Evolutionary conservation across 2,113 vertebrate species (phyloP).

Genomic region (Neotoma lepida): DNA sequence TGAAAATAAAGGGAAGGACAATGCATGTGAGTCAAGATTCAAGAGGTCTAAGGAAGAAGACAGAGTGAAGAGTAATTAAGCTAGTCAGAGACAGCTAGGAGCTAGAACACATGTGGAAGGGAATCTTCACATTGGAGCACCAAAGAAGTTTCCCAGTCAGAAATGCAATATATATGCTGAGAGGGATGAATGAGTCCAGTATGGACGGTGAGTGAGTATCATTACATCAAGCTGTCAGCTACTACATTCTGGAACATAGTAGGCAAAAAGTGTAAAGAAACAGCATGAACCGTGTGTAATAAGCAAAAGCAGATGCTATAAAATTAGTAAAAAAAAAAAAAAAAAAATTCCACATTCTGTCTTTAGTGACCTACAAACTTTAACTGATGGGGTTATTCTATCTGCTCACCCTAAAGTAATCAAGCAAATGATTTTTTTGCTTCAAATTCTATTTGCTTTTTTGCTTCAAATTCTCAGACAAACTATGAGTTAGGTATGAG

Average conservation of each 20-base stretch:
- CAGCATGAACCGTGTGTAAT: not conserved
- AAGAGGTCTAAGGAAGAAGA: not conserved
- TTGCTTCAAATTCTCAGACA: not conserved
- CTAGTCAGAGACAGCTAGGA: not conserved
- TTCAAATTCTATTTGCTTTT: conserved; percentile 37
- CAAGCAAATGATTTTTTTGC: conserved; percentile 4
- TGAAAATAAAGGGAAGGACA: not conserved
- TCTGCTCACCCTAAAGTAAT: not conserved
- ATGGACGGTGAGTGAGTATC: not conserved
- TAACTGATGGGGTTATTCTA: not conserved
- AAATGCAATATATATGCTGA: not conserved
- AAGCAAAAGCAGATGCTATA: not conserved
- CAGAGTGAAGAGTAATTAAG: not conserved
- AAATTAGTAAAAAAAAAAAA: not conserved
- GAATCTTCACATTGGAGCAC: not conserved
- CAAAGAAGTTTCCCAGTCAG: not conserved
- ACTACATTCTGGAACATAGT: not conserved
- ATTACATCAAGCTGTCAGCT: not conserved
- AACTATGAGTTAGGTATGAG: conserved; percentile 10
- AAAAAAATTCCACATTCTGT: not conserved
- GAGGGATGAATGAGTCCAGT: not conserved
- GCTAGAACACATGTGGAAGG: not conserved
- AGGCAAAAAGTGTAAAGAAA: not conserved
- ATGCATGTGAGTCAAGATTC: not conserved
- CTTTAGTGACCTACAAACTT: not conserved